Evolutionary conservation across 1,140 invertebrate species (phyloP), one percentile per base, ranked within the genome.

Genomic region (Dendroctonus valens): DNA sequence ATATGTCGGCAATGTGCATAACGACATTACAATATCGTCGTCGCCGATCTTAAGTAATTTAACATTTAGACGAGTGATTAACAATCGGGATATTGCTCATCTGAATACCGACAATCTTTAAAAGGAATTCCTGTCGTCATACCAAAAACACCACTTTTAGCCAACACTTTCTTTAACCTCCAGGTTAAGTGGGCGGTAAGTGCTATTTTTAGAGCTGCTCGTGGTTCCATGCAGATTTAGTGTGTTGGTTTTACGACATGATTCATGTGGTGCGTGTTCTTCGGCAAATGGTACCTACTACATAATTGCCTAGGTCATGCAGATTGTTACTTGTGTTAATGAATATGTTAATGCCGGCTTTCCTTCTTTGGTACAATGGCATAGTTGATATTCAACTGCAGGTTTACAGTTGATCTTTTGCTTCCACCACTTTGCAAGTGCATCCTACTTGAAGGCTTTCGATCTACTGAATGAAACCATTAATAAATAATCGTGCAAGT

Each of bases 81-180:
- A 26, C 26, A 26, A 26, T 26, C 26, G 26, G 39, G 39, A 57
- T 52, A 65, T 65, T 65, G 62, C 62, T 65, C 54, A 65, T 63
- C 60, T 50, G 62, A 65, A 65, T 65, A 57, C 53, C 52, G 52
- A 64, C 42, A 38, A 64, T 55, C 51, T 57, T 8, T 41, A 49
- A 49, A 57, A 65, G 53, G 54, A 48, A 65, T 57, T 53, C 14
- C 62, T 57, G 53, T 65, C 62, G 44, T 57, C 54, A 50, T 57
- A 65, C 54, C 54, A 65, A 58, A 65, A 65, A 55, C 37, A 41
- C 53, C 52, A 41, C 2, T 49, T 65, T 65, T 65, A 65, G 57
- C 53, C 53, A 41, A 49, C 62, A 57, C 62, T 65, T 65, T 65
- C 62, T 65, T 57, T 57, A 57, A 65, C 62, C 62, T 65, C 14